Evolutionary conservation across 2,797 vertebrate genomes (phyloP).

Genomic region (Myoxocephalus aenaeus): DNA sequence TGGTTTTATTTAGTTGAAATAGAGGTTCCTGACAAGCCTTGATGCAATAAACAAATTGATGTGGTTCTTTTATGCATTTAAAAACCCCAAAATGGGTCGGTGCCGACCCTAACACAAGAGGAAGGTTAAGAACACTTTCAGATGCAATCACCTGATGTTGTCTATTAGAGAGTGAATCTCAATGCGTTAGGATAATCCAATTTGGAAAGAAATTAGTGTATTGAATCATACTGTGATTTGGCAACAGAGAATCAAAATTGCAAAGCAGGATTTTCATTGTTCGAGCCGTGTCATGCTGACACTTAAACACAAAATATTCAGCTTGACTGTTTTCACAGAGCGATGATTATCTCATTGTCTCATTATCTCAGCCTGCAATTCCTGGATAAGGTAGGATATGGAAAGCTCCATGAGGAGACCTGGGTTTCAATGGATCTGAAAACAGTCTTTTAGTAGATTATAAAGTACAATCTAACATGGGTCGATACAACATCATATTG

Average conservation of each 20-base stretch:
- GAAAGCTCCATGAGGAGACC: conserved; percentile 8
- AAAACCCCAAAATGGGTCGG: too few species aligned
- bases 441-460: conserved; percentile 44
- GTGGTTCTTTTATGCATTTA: too few species aligned
- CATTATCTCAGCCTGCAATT: conserved; percentile 22
- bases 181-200: conserved; percentile 1
- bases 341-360: conserved; percentile 34
- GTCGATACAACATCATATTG: conserved; percentile 56
- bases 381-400: conserved; percentile 16
- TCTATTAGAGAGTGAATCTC: background rate
- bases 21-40: too few species aligned
- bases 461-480: conserved; percentile 51
- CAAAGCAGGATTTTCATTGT: conserved; percentile 22
- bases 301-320: conserved; percentile 43
- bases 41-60: too few species aligned
- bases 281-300: conserved; percentile 22
- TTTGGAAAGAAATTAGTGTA: background rate
- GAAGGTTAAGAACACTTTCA: background rate
- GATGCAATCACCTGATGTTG: background rate
- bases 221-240: too few species aligned
- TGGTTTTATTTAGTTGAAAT: too few species aligned
- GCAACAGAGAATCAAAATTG: conserved; percentile 19
- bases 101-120: too few species aligned
- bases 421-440: conserved; percentile 20
- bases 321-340: conserved; percentile 38